These are phyloP conservation scores for Mormyrus iriodes DNA, from an alignment of 2,113 vertebrate genomes.

Conservation along the genomic window DNA sequence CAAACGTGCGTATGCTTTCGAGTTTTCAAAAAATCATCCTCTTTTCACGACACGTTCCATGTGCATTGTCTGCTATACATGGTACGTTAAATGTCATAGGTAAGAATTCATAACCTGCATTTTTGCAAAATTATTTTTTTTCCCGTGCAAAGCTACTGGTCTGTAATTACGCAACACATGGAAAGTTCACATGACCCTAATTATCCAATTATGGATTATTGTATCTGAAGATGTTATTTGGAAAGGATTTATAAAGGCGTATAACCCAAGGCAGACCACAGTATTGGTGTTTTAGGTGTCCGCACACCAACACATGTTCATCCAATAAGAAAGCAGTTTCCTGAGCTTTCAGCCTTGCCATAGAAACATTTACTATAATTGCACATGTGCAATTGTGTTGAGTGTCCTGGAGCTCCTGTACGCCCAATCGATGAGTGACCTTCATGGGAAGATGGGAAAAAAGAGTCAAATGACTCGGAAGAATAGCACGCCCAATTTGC, in stretches of 20 bases:
- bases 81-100: not conserved
- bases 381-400: not conserved
- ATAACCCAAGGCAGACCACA: not conserved
- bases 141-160: not conserved
- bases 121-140: not conserved
- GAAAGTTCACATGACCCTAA: not conserved
- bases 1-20: not conserved
- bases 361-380: not conserved
- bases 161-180: not conserved
- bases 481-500: not conserved
- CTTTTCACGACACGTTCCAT: not conserved
- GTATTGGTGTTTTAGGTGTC: not conserved
- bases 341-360: not conserved
- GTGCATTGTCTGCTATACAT: not conserved
- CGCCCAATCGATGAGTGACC: not conserved
- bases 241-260: not conserved
- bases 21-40: not conserved
- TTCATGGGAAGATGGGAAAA: not conserved
- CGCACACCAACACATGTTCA: not conserved
- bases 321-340: not conserved
- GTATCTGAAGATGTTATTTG: not conserved
- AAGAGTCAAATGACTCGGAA: not conserved
- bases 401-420: not conserved
- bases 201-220: not conserved
- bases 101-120: not conserved